Conservation (phyloP, 2,113 vertebrate genomes). For the Albula goreensis region DNA sequence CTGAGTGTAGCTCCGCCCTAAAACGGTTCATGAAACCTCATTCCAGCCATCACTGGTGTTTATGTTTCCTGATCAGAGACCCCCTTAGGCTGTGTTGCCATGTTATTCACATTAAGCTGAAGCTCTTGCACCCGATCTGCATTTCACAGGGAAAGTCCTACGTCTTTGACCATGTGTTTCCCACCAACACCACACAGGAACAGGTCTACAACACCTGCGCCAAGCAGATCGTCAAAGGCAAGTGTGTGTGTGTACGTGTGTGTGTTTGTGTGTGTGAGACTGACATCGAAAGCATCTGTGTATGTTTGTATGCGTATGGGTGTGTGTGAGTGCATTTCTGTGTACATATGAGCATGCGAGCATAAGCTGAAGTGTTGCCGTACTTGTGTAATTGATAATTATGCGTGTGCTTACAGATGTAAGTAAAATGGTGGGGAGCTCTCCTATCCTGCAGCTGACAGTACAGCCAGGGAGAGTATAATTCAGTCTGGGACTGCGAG, state of each 20-base stretch:
- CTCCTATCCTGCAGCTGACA: no score
- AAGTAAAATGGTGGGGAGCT: no score
- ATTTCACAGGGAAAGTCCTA: conserved; percentile 80
- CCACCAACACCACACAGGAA: conserved; percentile 93
- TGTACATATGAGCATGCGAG: not conserved
- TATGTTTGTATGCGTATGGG: not conserved
- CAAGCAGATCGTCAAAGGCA: conserved; percentile 93
- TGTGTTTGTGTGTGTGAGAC: not conserved
- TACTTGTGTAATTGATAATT: not conserved
- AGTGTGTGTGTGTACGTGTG: conserved; percentile 1
- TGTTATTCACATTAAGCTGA: not conserved
- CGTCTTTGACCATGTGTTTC: conserved; percentile 85
- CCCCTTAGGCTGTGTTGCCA: not conserved
- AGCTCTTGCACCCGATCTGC: not conserved
- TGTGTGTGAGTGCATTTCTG: not conserved
- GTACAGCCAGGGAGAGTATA: no score
- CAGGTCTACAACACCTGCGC: conserved; percentile 93
- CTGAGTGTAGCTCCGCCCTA: no score
- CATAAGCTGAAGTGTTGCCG: not conserved
- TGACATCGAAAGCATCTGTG: not conserved
- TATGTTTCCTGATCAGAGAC: no score
- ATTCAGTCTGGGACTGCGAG: no score
- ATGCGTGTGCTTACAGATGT: not conserved
- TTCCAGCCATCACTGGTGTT: no score
- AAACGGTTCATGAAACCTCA: no score